Base-by-base conservation (phyloP, 2,888 invertebrate genomes). In the Tenthredo scrophulariae region DNA sequence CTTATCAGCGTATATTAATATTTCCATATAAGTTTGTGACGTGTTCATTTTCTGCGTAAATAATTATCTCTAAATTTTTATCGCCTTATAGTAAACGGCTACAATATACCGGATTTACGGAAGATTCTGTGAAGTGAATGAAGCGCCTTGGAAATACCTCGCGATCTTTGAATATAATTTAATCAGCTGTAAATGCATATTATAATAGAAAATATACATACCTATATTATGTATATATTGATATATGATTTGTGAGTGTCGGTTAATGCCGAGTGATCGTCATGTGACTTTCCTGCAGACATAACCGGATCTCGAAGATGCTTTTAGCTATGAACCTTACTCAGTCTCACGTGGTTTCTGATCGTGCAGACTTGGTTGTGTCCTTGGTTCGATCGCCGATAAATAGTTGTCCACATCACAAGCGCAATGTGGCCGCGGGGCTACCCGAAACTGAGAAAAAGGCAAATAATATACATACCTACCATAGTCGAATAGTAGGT, bases 271-370 rank as follows among this genome's bases (percentile, higher is more conserved):
- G 67, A 33, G 18, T 18, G 67, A 29, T 67, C 29, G 67, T 67
- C 18, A 67, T 67, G 67, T 67, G 67, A 67, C 67, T 33, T 3
- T 29, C 26, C 33, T 67, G 67, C 18, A 67, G 67, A 26, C 26
- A 67, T 26, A 67, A 67, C 67, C 67, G 67, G 67, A 67, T 67
- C 67, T 67, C 33, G 67, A 67, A 67, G 67, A 67, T 67, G 33
- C 29, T 67, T 26, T 33, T 33, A 67, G 67, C 67, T 67, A 67
- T 33, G 67, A 67, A 67, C 13, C 29, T 67, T 33, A 67, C 29
- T 26, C 15, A 15, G 33, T 7, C 67, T 33, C 67, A 67, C 67
- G 67, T 67, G 67, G 33, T 67, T 67, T 33, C 18, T n/a, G 54
- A 54, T 54, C 54, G 54, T 54, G 18, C 54, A 54, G 33, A 33